A percentile compares a stretch with the other conserved stretches of the same genome.
phyloP scores from a whole-genome alignment of 2,888 invertebrate species.

The Cryptocephalus primarius region DNA sequence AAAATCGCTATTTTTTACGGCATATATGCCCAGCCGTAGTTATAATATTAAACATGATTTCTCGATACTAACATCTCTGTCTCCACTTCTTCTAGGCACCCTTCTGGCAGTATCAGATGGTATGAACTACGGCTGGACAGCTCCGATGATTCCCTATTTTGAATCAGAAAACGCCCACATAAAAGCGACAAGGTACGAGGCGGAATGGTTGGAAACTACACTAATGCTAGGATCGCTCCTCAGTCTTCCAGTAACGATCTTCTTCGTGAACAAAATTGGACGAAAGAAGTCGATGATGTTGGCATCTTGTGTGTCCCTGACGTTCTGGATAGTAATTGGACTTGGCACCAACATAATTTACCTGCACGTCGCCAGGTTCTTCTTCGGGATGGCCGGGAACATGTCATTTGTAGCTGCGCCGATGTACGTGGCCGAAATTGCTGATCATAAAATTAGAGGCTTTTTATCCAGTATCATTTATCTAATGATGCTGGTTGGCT shows the following conservation, averaged over 20 bases:
- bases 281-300: constrained; percentile 28
- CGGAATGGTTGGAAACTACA: constrained; percentile 23
- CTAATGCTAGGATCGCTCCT: constrained; percentile 21
- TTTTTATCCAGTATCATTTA: constrained; percentile 30
- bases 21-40: no score
- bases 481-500: constrained; percentile 31
- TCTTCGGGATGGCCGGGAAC: constrained; percentile 15
- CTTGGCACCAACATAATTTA: constrained; percentile 20
- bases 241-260: constrained; percentile 28
- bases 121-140: constrained; percentile 35
- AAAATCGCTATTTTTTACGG: no score
- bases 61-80: no score
- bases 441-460: constrained; percentile 31
- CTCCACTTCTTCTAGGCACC: constrained; percentile 15
- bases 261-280: constrained; percentile 26
- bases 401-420: constrained; percentile 33
- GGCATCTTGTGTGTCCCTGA: constrained; percentile 24
- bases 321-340: constrained; percentile 31
- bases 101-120: constrained; percentile 34
- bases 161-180: constrained; percentile 26
- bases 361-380: constrained; percentile 26
- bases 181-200: constrained; percentile 21
- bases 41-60: no score
- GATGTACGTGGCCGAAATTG: constrained; percentile 35
- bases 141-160: constrained; percentile 31